Evolutionary conservation across 2,797 vertebrate species (phyloP).

Genomic region (Acrossocheilus wenchowensis): DNA sequence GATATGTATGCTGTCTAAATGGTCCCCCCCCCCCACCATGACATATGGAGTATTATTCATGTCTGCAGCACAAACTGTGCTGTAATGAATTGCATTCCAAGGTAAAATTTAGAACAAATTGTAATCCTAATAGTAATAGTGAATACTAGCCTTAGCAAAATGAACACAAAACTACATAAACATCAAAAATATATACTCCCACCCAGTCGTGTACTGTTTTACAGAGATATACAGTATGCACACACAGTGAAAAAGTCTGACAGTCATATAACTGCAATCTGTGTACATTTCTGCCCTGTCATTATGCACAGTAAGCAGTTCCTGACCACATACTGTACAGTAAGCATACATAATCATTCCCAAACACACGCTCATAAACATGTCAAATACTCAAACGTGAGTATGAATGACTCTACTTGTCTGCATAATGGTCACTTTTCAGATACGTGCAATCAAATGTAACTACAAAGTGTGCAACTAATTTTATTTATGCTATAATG

Average conservation of each 20-base stretch:
- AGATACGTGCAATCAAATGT: neutral
- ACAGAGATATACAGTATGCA: constrained; percentile 2
- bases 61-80: neutral
- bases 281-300: neutral
- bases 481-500: neutral
- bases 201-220: neutral
- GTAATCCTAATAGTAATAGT: neutral
- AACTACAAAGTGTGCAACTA: neutral
- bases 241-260: neutral
- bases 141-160: neutral
- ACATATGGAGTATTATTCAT: neutral
- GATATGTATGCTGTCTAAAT: no score
- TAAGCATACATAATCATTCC: constrained; percentile 6
- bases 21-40: no score
- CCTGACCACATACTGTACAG: neutral
- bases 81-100: neutral
- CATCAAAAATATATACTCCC: neutral
- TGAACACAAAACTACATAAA: neutral
- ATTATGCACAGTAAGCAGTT: constrained; percentile 27
- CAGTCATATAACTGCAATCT: neutral
- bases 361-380: constrained; percentile 15
- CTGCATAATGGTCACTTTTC: neutral
- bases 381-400: neutral
- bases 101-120: neutral
- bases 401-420: neutral